Base-by-base conservation (phyloP, 1,140 invertebrate genomes). In the Neuroterus valhalla region DNA sequence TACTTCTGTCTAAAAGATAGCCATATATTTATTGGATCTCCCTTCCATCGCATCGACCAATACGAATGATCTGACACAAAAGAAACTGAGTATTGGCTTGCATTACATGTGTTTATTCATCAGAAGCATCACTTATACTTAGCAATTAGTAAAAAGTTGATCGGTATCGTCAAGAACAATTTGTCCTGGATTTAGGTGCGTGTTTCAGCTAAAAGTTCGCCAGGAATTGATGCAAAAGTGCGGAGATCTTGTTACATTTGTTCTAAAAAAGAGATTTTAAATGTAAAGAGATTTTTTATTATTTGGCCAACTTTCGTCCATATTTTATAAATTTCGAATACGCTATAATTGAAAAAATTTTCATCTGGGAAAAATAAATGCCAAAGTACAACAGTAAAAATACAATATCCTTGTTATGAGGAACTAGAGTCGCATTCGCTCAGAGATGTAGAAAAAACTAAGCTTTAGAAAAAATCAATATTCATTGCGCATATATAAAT, bases 91-190 rank as follows among this genome's bases (percentile, higher is more conserved):
- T 85, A 80, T 87, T 86, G 73, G 80, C 84, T 86, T 86, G 84
- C 84, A 83, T 86, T 87, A 88, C 81, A 87, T 82, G 80, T 84
- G 77, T 85, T 88, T 87, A 81, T 84, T 88, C 80, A 84, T 79
- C 83, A 86, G 79, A 88, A 88, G 85, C 86, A 81, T 89, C 68
- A 80, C 77, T 84, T 83, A 84, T 82, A 83, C 79, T 71, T 83
- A 81, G 66, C 77, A 84, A 85, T 87, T 82, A 86, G 84, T 89
- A 89, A 89, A 90, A 90, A 90, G 82, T 77, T 87, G 74, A 81
- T 82, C 79, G 67, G 69, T 81, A 81, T 84, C 71, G 80, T 87
- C 80, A 81, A 78, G 86, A 87, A 85, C 83, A 85, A 85, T 38
- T 23, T 66, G 21, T 72, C 31, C 23, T 45, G 14, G 45, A 43